Base-by-base conservation (phyloP, 2,797 vertebrate genomes). In the Rhadinocentrus ornatus region DNA sequence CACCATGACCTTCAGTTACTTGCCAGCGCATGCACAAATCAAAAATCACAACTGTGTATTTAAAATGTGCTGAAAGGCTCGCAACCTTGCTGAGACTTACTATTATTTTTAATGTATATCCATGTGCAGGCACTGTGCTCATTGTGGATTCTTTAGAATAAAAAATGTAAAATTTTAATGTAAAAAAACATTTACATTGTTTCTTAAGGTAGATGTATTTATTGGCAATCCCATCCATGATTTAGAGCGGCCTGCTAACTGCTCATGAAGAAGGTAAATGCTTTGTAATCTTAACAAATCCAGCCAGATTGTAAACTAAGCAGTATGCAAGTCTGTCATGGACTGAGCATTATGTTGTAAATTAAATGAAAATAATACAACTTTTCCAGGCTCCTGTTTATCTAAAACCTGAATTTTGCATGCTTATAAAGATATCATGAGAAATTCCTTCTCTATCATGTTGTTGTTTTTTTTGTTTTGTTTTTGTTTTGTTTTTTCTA, bases 301-400 rank as follows among this genome's bases (percentile, higher is more conserved):
- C 48, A 69, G 56, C 56, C 3, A 59, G 69, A 78, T 67, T 85
- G 73, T 84, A 75, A 80, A 85, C n/a, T 32, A 32, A n/a, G 22
- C 50, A 46, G 61, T 62, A 52, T 48, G 71, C 64, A 55, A 69
- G 57, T 77, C 46, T 78, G 78, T 79, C 27, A 34, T 62, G 11
- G 55, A 73, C 64, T 34, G 46, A 82, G 60, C 79, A 73, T 31
- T 82, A 80, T 84, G 83, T 82, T 89, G 86, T 91, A 85, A 89
- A 92, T 90, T 88, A 89, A 90, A 59, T 75, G 15, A 9, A 50
- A 62, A 46, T 18, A 59, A 76, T 39, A 73, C 84, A 77, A 52
- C 61, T 68, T 75, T 75, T 58, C 52, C 61, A 58, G 67, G 64
- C 55, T 64, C 1, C 6, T 67, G 39, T 71, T 20, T 68, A 27